A percentile compares a stretch with the other conserved stretches of the same genome.
phyloP scores from a whole-genome alignment of 2,797 vertebrate species.

The Poeciliopsis paucimaculata region DNA sequence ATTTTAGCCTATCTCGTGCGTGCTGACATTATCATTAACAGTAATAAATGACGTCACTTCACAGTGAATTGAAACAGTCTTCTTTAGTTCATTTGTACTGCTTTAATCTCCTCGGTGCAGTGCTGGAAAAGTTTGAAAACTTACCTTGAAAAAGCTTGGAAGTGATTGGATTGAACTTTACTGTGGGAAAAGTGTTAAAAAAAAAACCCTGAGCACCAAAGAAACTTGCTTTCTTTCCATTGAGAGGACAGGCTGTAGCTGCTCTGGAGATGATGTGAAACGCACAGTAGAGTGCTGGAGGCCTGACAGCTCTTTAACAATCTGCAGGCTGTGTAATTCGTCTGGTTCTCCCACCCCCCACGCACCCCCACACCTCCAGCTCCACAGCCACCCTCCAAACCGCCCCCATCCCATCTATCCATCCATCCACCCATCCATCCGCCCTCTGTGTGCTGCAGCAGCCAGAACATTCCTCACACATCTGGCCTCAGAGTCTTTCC shows the following conservation, averaged over 20 bases:
- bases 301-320: slow-evolving; percentile 80
- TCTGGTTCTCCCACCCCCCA: slow-evolving; percentile 54
- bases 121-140: no score
- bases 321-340: slow-evolving; percentile 79
- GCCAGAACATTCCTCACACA: slow-evolving; percentile 86
- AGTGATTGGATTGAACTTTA: no score
- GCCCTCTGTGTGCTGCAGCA: slow-evolving; percentile 68
- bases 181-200: no score
- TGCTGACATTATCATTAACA: no score
- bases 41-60: no score
- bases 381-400: background rate
- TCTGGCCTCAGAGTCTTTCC: slow-evolving; percentile 81
- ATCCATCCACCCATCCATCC: slow-evolving; percentile 55
- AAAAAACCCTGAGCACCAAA: background rate
- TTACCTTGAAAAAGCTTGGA: no score
- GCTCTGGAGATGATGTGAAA: slow-evolving; percentile 70
- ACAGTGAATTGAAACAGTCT: no score
- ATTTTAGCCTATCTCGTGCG: no score
- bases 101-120: no score
- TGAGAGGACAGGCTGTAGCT: slow-evolving; percentile 50
- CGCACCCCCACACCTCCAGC: slow-evolving; percentile 13
- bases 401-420: slow-evolving; percentile 37
- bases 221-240: slow-evolving; percentile 31
- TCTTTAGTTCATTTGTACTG: no score
- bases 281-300: slow-evolving; percentile 75